phyloP scores from a whole-genome alignment of 2,113 vertebrate species.

The Craseonycteris thonglongyai region DNA sequence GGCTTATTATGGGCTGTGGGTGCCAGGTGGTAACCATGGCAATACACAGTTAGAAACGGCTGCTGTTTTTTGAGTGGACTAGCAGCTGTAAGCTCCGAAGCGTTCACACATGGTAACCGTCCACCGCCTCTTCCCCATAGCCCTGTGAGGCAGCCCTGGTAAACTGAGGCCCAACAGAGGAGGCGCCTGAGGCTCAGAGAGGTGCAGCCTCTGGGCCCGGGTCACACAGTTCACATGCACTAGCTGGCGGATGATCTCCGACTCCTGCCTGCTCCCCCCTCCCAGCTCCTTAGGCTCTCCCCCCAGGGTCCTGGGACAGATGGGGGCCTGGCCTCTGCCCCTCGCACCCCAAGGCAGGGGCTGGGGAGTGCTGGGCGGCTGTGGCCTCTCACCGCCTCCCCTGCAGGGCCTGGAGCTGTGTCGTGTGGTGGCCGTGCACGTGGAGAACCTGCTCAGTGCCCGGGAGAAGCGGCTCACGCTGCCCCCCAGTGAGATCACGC shows the following conservation, averaged over 20 bases:
- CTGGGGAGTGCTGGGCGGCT: rapidly evolving
- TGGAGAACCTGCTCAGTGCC: constrained; percentile 90
- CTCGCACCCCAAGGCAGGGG: not conserved
- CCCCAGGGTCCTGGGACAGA: not conserved
- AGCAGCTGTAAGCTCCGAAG: not conserved
- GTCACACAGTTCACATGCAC: not conserved
- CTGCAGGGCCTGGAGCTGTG: constrained; percentile 93
- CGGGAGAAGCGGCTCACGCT: constrained; percentile 93
- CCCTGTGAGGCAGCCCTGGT: not conserved
- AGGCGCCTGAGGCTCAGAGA: not conserved
- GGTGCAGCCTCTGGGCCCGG: too few species aligned
- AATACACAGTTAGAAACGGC: not conserved
- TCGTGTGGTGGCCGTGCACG: constrained; percentile 90
- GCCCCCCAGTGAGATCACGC: constrained; percentile 96
- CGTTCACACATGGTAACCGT: not conserved
- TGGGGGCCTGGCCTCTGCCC: not conserved
- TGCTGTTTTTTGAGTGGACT: not conserved
- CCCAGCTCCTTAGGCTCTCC: not conserved
- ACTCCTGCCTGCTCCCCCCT: not conserved
- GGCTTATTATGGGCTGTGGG: not conserved
- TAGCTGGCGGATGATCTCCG: not conserved
- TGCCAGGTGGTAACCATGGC: not conserved
- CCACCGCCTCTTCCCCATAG: not conserved
- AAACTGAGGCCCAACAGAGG: not conserved
- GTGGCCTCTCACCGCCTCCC: not conserved